Evolutionary conservation across 2,113 vertebrate species (phyloP), one percentile per base, ranked within the genome.

Genomic region (Chamaetylas fuelleborni): DNA sequence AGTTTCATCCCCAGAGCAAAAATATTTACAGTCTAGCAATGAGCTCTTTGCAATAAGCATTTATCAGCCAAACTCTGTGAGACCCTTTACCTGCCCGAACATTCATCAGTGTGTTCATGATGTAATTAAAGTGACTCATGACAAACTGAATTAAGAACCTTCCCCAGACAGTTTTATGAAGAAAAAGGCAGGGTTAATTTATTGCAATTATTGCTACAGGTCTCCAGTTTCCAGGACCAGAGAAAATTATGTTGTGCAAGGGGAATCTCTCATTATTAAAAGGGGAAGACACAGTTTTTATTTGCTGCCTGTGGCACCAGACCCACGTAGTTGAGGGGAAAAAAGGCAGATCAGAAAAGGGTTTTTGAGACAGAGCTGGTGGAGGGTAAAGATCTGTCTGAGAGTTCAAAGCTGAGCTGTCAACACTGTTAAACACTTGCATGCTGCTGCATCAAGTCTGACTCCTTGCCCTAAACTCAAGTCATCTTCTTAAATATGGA

Each of bases 51-150:
- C 90, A 96, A 87, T 89, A 81, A 83, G 67, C 91, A 85, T 92
- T 94, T 92, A 95, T 97, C 91, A 94, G 70, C 70, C 84, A 91
- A 96, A 92, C 86, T 95, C 93, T 51, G 36, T 0, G 0, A 96
- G 94, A 96, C 94, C 97, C 86, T 96, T 77, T 96, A 94, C 90
- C 94, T 93, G 93, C 86, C 86, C 92, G 74, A 87, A 43, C 95
- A 97, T 95, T 93, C 64, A 92, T 97, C 94, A 92, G 86, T 0
- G 2, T 38, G 62, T 80, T 45, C 90, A 86, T 95, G 92, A 93
- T 94, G 87, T 79, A 94, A 97, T 96, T 95, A 95, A 96, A 96
- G 94, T 93, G 95, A 86, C 95, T 95, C 91, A 90, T 72, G 89
- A 95, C 95, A 96, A 92, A 94, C 80, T 81, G 91, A 90, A 95